Evolutionary conservation across 2,797 vertebrate species (phyloP).

Genomic region (Toxotes lorentzi): DNA sequence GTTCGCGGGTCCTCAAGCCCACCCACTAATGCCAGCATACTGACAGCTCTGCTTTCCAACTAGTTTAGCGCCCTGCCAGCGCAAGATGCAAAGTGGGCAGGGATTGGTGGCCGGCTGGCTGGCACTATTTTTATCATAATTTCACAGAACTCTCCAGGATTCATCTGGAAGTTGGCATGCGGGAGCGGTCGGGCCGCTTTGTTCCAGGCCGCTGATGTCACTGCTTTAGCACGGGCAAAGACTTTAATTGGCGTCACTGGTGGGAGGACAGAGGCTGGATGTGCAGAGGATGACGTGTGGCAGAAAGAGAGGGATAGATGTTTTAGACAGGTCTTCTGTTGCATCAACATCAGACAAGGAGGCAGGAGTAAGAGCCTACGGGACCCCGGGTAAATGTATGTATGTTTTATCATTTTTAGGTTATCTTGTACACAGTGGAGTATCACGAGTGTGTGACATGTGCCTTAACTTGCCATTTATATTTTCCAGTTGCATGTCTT

Average conservation of each 20-base stretch:
- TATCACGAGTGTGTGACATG: background rate
- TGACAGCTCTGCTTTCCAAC: conserved; percentile 69
- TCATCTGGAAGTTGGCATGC: conserved; percentile 71
- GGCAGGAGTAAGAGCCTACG: conserved; percentile 26
- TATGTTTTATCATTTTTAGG: background rate
- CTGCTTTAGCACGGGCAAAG: conserved; percentile 57
- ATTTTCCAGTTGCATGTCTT: background rate
- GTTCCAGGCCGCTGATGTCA: conserved; percentile 84
- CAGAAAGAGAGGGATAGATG: conserved; percentile 33
- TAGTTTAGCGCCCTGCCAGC: conserved; percentile 56
- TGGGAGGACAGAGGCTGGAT: conserved; percentile 50
- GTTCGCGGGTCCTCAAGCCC: conserved; percentile 75
- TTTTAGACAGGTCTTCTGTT: conserved; percentile 52
- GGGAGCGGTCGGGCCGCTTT: conserved; percentile 51
- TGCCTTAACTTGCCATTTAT: background rate
- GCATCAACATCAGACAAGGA: conserved; percentile 47
- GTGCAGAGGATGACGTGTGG: conserved; percentile 49
- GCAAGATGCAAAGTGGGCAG: conserved; percentile 63
- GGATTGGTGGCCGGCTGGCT: conserved; percentile 58
- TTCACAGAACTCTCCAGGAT: conserved; percentile 89
- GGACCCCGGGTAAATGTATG: conserved; percentile 62
- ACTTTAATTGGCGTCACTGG: conserved; percentile 76
- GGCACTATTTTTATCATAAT: conserved; percentile 93
- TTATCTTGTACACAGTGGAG: background rate
- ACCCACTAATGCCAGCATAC: conserved; percentile 61